These are phyloP conservation scores for Tenthredo amoena DNA, from an alignment of 2,888 invertebrate genomes.

Conservation along the genomic window DNA sequence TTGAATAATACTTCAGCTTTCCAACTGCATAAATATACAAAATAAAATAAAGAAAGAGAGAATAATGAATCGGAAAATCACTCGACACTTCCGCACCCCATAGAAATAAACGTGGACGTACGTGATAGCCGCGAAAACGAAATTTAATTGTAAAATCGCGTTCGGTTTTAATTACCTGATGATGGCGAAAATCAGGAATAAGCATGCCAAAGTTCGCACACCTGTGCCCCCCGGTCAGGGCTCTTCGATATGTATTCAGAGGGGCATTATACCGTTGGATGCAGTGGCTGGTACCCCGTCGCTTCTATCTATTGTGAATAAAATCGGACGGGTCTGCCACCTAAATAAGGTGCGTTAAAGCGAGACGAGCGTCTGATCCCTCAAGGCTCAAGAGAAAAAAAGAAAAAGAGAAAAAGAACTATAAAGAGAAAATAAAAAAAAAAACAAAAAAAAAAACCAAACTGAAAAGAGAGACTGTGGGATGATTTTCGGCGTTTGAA, in stretches of 20 bases:
- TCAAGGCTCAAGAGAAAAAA: neutral
- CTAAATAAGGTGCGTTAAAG: conserved; percentile 48
- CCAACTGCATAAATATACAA: conserved; percentile 22
- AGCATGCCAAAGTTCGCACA: conserved; percentile 41
- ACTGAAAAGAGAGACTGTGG: neutral
- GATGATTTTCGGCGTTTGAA: neutral
- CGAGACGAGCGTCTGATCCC: conserved; percentile 40
- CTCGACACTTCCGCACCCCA: neutral
- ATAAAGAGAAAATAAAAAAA: neutral
- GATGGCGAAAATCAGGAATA: neutral
- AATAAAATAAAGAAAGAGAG: neutral
- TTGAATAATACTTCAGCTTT: neutral
- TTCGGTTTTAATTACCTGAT: conserved; percentile 23
- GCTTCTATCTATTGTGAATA: conserved; percentile 53
- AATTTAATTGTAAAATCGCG: neutral
- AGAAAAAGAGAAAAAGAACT: neutral
- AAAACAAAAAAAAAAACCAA: neutral
- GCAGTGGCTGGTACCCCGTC: conserved; percentile 57
- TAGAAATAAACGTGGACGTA: no score
- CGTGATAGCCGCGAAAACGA: neutral
- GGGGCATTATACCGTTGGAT: conserved; percentile 54
- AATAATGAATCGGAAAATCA: neutral
- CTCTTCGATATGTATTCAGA: conserved; percentile 22
- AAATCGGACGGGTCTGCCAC: conserved; percentile 43
- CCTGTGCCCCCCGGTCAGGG: conserved; percentile 42